phyloP scores from a whole-genome alignment of 2,113 vertebrate genomes.

The Pseudolaguvia tuberculata region DNA sequence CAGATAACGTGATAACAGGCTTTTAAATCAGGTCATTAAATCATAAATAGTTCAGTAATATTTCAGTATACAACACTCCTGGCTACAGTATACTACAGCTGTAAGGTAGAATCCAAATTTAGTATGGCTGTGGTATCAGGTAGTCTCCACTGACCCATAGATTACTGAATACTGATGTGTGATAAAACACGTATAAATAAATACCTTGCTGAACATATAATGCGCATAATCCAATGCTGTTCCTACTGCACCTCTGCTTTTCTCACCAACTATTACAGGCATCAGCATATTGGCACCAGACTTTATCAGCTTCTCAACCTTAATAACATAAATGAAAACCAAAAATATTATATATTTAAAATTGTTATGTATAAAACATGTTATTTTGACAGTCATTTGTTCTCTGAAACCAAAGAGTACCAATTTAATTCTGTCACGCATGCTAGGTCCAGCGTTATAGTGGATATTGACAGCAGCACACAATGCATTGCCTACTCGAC shows the following conservation, averaged over 20 bases:
- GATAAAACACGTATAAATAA: neutral
- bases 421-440: slow-evolving; percentile 63
- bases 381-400: no score
- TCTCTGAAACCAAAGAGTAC: slow-evolving; percentile 52
- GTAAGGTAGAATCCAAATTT: neutral
- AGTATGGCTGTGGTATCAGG: neutral
- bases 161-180: neutral
- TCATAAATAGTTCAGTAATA: neutral
- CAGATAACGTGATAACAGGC: no score
- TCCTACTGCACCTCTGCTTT: slow-evolving; percentile 60
- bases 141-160: neutral
- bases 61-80: neutral
- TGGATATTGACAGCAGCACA: slow-evolving; percentile 69
- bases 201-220: slow-evolving; percentile 75
- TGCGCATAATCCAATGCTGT: slow-evolving; percentile 76
- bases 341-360: no score
- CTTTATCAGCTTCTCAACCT: slow-evolving; percentile 70
- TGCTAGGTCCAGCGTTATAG: slow-evolving; percentile 58
- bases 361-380: no score
- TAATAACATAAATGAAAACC: slow-evolving; percentile 10
- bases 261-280: slow-evolving; percentile 64
- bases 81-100: neutral
- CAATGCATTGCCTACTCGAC: slow-evolving; percentile 70
- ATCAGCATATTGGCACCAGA: slow-evolving; percentile 72
- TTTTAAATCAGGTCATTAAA: neutral